Evolutionary conservation across 2,888 invertebrate genomes (phyloP).

Genomic region (Diplolepis rosae): DNA sequence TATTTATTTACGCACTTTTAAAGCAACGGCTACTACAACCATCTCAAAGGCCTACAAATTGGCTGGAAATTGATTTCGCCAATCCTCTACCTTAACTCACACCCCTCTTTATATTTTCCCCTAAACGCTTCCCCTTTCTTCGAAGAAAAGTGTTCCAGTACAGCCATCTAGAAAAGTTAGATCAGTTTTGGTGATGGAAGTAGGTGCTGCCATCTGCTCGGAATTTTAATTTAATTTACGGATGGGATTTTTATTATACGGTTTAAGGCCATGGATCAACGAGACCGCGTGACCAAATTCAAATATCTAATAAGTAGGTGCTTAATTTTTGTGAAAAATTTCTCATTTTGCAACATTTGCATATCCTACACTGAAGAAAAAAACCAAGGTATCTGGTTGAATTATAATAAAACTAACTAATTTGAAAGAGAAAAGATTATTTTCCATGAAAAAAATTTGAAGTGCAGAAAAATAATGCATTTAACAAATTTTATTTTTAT

Average conservation of each 20-base stretch:
- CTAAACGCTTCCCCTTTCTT: neutral
- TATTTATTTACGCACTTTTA: constrained; percentile 71
- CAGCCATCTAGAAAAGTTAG: neutral
- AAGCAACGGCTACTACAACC: constrained; percentile 48
- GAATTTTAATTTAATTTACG: neutral
- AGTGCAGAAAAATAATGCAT: too few species aligned
- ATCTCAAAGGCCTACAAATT: constrained; percentile 62
- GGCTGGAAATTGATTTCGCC: constrained; percentile 68
- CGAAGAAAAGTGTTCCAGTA: neutral
- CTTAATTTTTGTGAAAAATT: too few species aligned
- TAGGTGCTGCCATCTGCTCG: constrained; percentile 4
- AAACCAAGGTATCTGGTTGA: too few species aligned
- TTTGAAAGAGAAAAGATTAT: too few species aligned
- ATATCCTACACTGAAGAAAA: too few species aligned
- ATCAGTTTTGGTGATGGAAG: neutral
- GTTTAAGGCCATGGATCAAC: too few species aligned
- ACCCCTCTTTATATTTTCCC: neutral
- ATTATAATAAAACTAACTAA: too few species aligned
- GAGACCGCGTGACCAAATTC: too few species aligned
- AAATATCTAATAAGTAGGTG: too few species aligned
- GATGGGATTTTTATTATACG: neutral
- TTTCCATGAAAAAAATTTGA: too few species aligned
- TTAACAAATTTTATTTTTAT: too few species aligned
- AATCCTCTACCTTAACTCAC: constrained; percentile 45
- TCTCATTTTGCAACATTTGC: too few species aligned